Conservation (phyloP, 2,113 vertebrate species). For the Corythornis vintsioides region DNA sequence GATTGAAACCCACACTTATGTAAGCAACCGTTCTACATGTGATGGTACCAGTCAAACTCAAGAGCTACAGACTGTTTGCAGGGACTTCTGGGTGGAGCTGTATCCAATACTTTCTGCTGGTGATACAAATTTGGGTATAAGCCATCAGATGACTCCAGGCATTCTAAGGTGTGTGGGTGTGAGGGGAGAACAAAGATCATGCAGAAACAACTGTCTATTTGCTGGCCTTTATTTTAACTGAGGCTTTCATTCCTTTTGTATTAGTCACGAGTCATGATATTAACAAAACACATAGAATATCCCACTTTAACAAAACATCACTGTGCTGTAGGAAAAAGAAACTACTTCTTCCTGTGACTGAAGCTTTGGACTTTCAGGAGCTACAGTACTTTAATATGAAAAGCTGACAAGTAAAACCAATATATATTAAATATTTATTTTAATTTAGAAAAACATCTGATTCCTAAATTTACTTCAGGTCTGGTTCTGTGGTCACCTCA, state of each 20-base stretch:
- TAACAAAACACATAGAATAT: background rate
- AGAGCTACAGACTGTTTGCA: rapidly evolving
- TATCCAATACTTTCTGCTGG: background rate
- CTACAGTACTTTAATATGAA: background rate
- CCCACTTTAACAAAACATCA: background rate
- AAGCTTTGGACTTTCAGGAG: background rate
- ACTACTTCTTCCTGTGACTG: background rate
- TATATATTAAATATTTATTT: background rate
- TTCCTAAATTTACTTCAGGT: background rate
- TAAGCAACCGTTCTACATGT: background rate
- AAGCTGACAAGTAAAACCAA: background rate
- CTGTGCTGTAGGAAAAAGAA: background rate
- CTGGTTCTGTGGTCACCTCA: background rate
- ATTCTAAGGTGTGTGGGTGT: rapidly evolving
- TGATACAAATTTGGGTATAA: background rate
- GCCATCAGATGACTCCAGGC: background rate
- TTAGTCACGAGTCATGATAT: background rate
- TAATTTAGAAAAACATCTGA: background rate
- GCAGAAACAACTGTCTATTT: background rate
- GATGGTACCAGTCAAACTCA: background rate
- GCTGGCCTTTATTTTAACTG: background rate
- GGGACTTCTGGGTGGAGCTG: background rate
- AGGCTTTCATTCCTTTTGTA: background rate
- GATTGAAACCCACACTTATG: background rate
- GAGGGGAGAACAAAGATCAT: background rate